Evolutionary conservation across 2,113 vertebrate species (phyloP).

Genomic region (Oceanites oceanicus): DNA sequence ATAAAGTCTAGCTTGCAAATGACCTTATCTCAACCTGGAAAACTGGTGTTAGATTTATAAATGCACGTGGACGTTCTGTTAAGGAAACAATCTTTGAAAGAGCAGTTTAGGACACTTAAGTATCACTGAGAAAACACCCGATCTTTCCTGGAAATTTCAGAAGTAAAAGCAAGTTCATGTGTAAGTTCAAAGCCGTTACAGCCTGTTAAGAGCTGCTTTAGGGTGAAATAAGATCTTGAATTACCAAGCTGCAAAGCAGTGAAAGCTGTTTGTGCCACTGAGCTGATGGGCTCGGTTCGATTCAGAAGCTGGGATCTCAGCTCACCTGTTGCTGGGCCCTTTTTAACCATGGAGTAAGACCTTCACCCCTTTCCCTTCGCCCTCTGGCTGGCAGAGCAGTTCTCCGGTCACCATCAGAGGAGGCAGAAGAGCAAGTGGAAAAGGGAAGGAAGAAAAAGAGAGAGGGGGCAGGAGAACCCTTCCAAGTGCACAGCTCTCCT

Average conservation of each 20-base stretch:
- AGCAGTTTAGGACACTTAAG: background rate
- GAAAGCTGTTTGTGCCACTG: background rate
- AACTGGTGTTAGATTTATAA: background rate
- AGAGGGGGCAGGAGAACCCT: background rate
- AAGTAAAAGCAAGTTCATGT: background rate
- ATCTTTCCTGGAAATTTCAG: background rate
- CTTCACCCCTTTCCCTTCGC: background rate
- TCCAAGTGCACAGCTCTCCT: slow-evolving; percentile 22
- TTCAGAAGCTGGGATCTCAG: background rate
- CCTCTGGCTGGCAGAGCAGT: background rate
- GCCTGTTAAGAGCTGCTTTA: background rate
- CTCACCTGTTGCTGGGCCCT: background rate
- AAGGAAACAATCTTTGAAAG: background rate
- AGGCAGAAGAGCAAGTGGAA: background rate
- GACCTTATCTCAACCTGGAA: background rate
- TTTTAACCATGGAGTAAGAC: background rate
- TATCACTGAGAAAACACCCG: background rate
- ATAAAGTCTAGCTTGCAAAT: background rate
- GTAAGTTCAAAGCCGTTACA: background rate
- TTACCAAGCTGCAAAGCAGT: background rate
- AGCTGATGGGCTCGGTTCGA: background rate
- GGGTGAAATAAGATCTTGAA: background rate
- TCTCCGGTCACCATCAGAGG: background rate
- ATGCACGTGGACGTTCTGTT: accelerated
- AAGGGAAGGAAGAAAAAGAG: background rate